phyloP scores from a whole-genome alignment of 1,140 invertebrate species.

The Pseudomyrmex pallidus region DNA sequence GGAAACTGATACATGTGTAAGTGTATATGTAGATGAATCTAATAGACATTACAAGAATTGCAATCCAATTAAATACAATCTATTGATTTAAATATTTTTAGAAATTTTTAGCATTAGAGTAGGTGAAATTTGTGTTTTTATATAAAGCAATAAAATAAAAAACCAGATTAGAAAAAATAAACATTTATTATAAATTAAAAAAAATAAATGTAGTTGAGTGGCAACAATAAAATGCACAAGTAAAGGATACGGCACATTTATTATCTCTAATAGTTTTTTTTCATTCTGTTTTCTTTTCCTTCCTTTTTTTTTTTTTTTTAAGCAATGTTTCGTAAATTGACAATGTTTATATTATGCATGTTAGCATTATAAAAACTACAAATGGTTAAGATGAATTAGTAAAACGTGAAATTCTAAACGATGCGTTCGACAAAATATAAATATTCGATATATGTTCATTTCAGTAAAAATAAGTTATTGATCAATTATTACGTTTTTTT shows the following conservation, averaged over 20 bases:
- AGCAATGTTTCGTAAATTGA: conserved; percentile 49
- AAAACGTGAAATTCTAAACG: conserved; percentile 47
- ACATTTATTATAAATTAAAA: conserved; percentile 58
- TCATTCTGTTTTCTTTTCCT: conserved; percentile 18
- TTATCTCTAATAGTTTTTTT: conserved; percentile 43
- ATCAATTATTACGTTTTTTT: background rate
- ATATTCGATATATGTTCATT: conserved; percentile 17
- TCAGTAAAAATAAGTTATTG: conserved; percentile 27
- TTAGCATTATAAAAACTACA: conserved; percentile 49
- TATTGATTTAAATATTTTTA: too few relatives aligned
- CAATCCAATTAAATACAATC: too few relatives aligned
- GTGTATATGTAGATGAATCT: background rate
- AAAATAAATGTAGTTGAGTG: conserved; percentile 53
- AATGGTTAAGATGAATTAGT: conserved; percentile 31
- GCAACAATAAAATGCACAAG: conserved; percentile 45
- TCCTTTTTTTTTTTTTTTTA: conserved; percentile 28
- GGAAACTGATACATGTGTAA: background rate
- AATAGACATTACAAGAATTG: too few relatives aligned
- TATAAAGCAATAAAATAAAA: background rate
- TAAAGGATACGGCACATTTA: conserved; percentile 60
- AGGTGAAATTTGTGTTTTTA: background rate
- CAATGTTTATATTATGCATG: conserved; percentile 43
- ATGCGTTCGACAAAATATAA: background rate
- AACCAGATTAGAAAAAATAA: background rate
- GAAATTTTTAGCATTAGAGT: too few relatives aligned